phyloP scores from a whole-genome alignment of 2,797 vertebrate genomes.

The Protonibea diacanthus region DNA sequence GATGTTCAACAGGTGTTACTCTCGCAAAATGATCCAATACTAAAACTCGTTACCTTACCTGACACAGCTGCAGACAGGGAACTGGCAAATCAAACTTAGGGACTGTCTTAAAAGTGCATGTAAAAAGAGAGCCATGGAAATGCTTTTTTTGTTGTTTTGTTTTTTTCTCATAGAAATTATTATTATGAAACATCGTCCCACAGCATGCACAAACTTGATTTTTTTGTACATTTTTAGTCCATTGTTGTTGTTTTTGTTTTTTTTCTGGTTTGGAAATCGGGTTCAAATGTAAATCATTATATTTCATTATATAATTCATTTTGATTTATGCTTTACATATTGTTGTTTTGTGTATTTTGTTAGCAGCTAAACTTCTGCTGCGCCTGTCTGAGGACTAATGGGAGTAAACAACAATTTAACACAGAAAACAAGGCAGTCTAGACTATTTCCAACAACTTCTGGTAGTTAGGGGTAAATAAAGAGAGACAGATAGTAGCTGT shows the following conservation, averaged over 20 bases:
- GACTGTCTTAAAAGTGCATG: no score
- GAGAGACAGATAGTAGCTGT: no score
- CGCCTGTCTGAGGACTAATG: neutral
- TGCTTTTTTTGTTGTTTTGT: no score
- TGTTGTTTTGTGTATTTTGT: conserved; percentile 3
- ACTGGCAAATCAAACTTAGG: no score
- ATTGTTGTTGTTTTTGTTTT: no score
- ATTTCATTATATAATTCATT: neutral
- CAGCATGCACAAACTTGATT: no score
- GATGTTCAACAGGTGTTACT: neutral
- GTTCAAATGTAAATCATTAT: neutral
- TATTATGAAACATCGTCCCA: no score
- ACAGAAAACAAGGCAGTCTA: neutral
- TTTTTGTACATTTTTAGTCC: no score
- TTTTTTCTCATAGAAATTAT: no score
- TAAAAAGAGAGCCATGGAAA: no score
- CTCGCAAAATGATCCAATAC: neutral
- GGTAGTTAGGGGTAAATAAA: neutral
- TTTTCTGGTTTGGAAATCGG: neutral
- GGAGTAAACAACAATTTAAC: neutral
- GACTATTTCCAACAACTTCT: neutral
- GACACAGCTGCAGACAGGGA: neutral
- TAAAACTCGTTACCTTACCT: neutral
- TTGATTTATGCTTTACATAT: neutral
- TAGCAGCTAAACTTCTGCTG: neutral